phyloP scores from a whole-genome alignment of 2,113 vertebrate genomes.

The Lonchura striata region DNA sequence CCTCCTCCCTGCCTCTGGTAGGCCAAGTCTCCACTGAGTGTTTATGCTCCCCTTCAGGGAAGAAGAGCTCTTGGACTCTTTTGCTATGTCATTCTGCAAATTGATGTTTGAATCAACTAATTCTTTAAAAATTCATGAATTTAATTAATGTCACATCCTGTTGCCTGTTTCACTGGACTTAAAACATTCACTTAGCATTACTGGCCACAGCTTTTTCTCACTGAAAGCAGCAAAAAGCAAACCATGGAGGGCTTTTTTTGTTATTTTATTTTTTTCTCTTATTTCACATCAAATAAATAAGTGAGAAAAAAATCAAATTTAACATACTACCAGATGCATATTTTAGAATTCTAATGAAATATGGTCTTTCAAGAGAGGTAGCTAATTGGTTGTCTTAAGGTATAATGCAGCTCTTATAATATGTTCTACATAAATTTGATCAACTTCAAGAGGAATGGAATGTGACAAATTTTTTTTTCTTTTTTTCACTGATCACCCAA shows the following conservation, averaged over 20 bases:
- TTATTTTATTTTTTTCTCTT: not conserved
- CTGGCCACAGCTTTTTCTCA: not conserved
- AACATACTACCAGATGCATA: not conserved
- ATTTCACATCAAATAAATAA: not conserved
- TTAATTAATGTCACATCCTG: constrained; percentile 9
- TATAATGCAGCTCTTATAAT: not conserved
- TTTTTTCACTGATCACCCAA: not conserved
- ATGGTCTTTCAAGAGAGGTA: not conserved
- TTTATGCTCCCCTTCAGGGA: not conserved
- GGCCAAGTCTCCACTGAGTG: not conserved
- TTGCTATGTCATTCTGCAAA: not conserved
- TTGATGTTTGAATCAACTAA: not conserved
- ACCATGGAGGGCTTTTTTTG: accelerated
- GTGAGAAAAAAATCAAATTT: not conserved
- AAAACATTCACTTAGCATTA: not conserved
- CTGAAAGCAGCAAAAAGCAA: not conserved
- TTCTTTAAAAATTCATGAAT: constrained; percentile 14
- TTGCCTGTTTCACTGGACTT: not conserved
- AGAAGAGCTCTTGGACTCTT: not conserved
- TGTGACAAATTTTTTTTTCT: not conserved
- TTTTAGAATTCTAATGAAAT: not conserved
- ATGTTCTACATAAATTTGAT: not conserved
- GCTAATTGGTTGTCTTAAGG: not conserved
- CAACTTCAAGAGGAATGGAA: not conserved
- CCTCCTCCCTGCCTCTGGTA: not conserved